These are phyloP conservation scores for Drosophila varians DNA, from an alignment of 1,140 invertebrate species.

Conservation along the genomic window DNA sequence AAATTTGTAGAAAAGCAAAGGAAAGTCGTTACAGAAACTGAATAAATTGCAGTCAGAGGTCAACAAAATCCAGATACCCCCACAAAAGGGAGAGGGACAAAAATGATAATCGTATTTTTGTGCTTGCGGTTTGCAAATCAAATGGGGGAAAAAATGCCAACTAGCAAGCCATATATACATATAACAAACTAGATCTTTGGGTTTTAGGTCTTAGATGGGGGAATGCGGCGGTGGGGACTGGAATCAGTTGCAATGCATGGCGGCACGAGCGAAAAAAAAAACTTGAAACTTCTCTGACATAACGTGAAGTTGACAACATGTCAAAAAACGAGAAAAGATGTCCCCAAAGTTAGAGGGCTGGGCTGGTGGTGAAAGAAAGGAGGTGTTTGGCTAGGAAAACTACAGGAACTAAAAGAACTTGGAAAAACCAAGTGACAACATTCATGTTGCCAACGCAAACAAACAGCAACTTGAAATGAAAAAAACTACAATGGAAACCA, in stretches of 20 bases:
- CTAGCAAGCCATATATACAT: conserved; percentile 8
- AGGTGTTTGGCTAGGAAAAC: conserved; percentile 11
- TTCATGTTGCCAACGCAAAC: conserved; percentile 80
- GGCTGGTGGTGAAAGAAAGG: background rate
- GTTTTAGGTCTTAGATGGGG: background rate
- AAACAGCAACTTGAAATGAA: conserved; percentile 37
- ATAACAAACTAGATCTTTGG: background rate
- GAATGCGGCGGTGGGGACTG: too few relatives aligned
- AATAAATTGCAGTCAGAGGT: conserved; percentile 3
- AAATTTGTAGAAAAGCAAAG: background rate
- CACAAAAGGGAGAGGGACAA: too few relatives aligned
- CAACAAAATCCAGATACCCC: background rate
- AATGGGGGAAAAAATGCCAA: conserved; percentile 11
- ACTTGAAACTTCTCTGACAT: conserved; percentile 75
- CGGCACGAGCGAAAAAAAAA: conserved; percentile 55
- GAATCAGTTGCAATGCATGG: conserved; percentile 59
- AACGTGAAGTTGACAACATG: conserved; percentile 80
- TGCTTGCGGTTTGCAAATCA: conserved; percentile 5
- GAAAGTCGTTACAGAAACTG: background rate
- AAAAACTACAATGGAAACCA: background rate
- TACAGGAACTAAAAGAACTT: conserved; percentile 50
- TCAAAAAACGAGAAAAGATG: conserved; percentile 78
- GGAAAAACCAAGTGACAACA: conserved; percentile 73
- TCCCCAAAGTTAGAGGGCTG: conserved; percentile 48
- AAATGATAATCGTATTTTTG: conserved; percentile 13